phyloP scores from a whole-genome alignment of 1,140 invertebrate species.

The Ladona fulva region DNA sequence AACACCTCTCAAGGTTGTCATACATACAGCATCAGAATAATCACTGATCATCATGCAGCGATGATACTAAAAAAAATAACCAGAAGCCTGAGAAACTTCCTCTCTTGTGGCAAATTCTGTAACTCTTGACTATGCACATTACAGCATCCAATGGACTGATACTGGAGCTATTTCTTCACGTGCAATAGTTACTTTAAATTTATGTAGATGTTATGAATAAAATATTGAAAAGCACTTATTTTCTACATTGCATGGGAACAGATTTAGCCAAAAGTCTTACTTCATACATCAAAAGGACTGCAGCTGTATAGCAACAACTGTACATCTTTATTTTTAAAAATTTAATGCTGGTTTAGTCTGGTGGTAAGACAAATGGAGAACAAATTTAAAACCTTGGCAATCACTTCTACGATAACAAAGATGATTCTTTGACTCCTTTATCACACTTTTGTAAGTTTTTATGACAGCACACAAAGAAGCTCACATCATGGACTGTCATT shows the following conservation, averaged over 20 bases:
- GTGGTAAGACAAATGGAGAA: not conserved
- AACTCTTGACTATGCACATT: no score
- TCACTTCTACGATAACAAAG: not conserved
- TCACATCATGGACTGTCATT: constrained; percentile 5
- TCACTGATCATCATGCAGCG: not conserved
- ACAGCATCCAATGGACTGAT: no score
- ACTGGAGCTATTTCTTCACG: not conserved
- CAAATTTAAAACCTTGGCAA: not conserved
- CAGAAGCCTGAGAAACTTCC: not conserved
- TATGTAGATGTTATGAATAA: not conserved
- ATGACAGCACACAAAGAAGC: not conserved
- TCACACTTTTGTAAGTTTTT: not conserved
- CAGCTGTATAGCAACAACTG: no score
- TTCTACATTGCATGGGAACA: not conserved
- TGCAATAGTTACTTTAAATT: not conserved
- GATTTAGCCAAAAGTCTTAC: no score
- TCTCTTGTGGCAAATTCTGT: no score
- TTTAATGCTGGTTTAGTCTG: not conserved
- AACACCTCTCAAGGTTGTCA: not conserved
- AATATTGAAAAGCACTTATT: not conserved
- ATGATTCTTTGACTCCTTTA: constrained; percentile 4
- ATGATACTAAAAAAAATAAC: not conserved
- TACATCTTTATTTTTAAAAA: not conserved
- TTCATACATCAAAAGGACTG: no score
- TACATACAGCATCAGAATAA: not conserved